These are phyloP conservation scores for Polia nebulosa DNA, from an alignment of 2,888 invertebrate genomes.

Conservation along the genomic window DNA sequence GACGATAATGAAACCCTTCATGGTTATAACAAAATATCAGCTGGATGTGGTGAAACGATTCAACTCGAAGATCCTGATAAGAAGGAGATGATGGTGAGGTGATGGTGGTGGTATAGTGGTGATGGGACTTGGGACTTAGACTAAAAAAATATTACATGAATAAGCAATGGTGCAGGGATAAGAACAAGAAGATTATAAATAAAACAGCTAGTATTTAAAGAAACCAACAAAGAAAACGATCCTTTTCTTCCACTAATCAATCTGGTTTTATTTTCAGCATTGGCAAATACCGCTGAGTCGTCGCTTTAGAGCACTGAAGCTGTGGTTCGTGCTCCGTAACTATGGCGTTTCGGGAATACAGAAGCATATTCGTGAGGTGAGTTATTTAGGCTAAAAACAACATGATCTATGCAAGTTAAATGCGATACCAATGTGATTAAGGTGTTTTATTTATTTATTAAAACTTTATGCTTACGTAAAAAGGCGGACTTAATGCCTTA, in stretches of 20 bases:
- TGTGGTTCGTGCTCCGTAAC: constrained; percentile 99
- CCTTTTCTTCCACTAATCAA: neutral
- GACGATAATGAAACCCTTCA: constrained; percentile 73
- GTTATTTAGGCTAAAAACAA: too few species aligned
- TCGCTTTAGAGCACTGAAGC: constrained; percentile 97
- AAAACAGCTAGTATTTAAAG: neutral
- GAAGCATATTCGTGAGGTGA: constrained; percentile 97
- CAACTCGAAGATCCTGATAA: constrained; percentile 85
- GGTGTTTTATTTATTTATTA: too few species aligned
- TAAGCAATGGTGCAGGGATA: neutral
- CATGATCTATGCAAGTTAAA: too few species aligned
- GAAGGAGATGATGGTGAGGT: constrained; percentile 84
- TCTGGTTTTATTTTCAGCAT: constrained; percentile 92
- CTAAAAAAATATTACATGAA: neutral
- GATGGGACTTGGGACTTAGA: neutral
- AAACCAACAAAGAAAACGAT: neutral
- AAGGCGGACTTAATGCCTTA: too few species aligned
- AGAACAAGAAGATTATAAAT: neutral
- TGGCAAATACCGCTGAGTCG: constrained; percentile 99
- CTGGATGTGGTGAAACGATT: constrained; percentile 81
- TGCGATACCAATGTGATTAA: too few species aligned
- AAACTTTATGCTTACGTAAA: too few species aligned
- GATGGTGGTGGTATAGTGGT: constrained; percentile 41
- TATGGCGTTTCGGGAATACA: constrained; percentile 98
- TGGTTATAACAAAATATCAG: constrained; percentile 82